phyloP scores from a whole-genome alignment of 2,797 vertebrate genomes.

The Limosa lapponica region DNA sequence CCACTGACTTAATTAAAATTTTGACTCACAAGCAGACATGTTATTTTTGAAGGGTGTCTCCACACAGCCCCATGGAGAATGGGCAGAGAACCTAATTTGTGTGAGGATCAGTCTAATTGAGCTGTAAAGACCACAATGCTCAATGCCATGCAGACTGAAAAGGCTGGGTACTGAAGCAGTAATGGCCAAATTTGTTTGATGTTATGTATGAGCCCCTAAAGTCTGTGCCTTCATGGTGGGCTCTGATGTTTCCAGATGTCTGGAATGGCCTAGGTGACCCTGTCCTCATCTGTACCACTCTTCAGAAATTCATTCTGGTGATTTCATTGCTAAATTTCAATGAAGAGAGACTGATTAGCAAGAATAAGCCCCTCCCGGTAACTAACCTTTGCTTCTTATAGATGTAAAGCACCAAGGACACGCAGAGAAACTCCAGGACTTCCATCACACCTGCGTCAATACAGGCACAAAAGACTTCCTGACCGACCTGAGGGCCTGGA shows the following conservation, averaged over 20 bases:
- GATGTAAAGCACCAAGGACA: not conserved
- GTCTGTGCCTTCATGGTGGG: not conserved
- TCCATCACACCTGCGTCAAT: not conserved
- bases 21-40: not conserved
- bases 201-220: not conserved
- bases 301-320: not conserved
- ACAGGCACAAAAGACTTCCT: not conserved
- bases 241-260: not conserved
- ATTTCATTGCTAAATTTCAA: not conserved
- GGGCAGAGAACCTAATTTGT: not conserved
- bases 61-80: not conserved
- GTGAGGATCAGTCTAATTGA: not conserved
- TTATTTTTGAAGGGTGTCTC: not conserved
- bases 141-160: not conserved
- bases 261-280: not conserved
- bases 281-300: not conserved
- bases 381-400: not conserved
- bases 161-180: not conserved
- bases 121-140: not conserved
- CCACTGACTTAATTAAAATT: not conserved
- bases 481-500: not conserved
- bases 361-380: not conserved
- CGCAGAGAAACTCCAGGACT: not conserved
- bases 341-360: accelerated
- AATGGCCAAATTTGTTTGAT: not conserved